These are phyloP conservation scores for Rhyacichthys aspro DNA, from an alignment of 2,797 vertebrate genomes.

Conservation along the genomic window DNA sequence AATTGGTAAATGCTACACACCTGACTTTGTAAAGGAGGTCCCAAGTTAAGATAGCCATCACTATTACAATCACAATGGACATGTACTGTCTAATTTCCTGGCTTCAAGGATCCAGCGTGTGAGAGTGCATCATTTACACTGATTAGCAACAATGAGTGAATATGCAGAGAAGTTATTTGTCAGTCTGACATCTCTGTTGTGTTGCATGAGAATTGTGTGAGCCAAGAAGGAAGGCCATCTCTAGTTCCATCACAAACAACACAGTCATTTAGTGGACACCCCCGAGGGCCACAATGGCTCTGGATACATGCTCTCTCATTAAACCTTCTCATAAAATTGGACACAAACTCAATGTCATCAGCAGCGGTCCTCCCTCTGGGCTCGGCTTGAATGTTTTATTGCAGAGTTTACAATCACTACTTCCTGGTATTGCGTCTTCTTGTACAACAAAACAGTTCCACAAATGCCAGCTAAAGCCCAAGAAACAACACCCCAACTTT, in stretches of 20 bases:
- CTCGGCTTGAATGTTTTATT: conserved; percentile 1
- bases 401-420: conserved; percentile 7
- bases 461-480: not conserved
- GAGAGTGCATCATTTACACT: conserved; percentile 3
- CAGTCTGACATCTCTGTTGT: not conserved
- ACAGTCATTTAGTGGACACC: conserved; percentile 27
- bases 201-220: not conserved
- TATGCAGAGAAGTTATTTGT: not conserved
- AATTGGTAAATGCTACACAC: not conserved
- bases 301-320: conserved; percentile 30
- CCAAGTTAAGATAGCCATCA: not conserved
- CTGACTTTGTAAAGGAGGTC: not conserved
- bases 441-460: not conserved
- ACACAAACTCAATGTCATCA: conserved; percentile 14
- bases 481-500: not conserved
- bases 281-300: conserved; percentile 9
- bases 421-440: not conserved
- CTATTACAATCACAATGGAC: not conserved
- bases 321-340: conserved; percentile 15
- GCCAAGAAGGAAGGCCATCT: conserved; percentile 4
- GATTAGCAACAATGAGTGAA: not conserved
- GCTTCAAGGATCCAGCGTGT: not conserved
- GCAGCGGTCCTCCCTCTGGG: not conserved
- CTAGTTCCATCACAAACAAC: conserved; percentile 23
- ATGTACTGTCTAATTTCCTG: conserved; percentile 1